Evolutionary conservation across 2,113 vertebrate genomes (phyloP).

Genomic region (Tonatia bakeri): DNA sequence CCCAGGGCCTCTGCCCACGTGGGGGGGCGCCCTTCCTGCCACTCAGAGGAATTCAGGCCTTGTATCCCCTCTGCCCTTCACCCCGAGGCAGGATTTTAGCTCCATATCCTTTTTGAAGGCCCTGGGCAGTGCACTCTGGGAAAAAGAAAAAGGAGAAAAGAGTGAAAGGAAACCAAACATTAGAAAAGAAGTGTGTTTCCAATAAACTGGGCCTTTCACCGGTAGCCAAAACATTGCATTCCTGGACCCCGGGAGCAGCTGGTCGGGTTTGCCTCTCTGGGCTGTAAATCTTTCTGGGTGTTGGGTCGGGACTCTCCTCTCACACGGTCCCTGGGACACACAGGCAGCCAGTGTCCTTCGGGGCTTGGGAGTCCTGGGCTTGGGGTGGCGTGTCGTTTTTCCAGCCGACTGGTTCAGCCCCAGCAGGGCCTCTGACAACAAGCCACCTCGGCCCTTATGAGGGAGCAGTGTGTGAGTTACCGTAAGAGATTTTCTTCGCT

Average conservation of each 20-base stretch:
- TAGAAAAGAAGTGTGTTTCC: constrained; percentile 80
- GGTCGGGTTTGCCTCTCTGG: constrained; percentile 61
- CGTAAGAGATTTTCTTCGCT: constrained; percentile 61
- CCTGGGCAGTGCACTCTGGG: constrained; percentile 58
- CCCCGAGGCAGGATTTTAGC: neutral
- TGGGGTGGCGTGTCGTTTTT: neutral
- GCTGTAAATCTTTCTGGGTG: constrained; percentile 68
- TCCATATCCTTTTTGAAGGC: constrained; percentile 42
- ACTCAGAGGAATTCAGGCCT: constrained; percentile 46
- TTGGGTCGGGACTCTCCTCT: neutral
- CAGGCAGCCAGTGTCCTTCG: constrained; percentile 45
- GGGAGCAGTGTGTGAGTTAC: constrained; percentile 72
- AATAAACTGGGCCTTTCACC: constrained; percentile 70
- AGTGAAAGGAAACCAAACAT: constrained; percentile 74
- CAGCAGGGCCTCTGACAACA: constrained; percentile 43
- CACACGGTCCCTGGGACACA: neutral
- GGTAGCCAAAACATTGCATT: constrained; percentile 77
- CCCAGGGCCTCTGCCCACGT: accelerated
- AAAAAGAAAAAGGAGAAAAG: constrained; percentile 70
- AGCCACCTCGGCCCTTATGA: constrained; percentile 49
- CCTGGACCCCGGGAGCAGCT: constrained; percentile 70
- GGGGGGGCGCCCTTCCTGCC: constrained; percentile 43
- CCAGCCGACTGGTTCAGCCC: constrained; percentile 26
- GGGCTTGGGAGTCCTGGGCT: neutral
- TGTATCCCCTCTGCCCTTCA: neutral